Evolutionary conservation across 2,888 invertebrate species (phyloP), one percentile per base, ranked within the genome.

Genomic region (Lingula anatina): DNA sequence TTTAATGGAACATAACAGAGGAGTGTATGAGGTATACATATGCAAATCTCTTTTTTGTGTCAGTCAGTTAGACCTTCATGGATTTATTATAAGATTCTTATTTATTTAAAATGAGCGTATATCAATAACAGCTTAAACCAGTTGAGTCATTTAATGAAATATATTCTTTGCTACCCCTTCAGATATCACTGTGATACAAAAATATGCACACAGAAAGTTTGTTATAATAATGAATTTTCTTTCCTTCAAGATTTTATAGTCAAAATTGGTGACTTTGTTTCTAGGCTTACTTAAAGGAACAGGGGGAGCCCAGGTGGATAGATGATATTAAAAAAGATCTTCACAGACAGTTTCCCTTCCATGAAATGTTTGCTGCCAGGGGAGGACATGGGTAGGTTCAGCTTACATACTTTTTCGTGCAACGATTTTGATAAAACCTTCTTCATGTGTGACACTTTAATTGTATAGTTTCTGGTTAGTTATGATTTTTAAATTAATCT

Each of bases 1-100:
- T 75, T 79, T 90, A 47, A 79, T 92, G 50, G 83, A 90, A 75
- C 86, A 89, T 61, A 86, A 89, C 59, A 58, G 60, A 37, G 73
- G 75, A 25, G 67, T 68, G 48, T 78, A 69, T 68, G 65, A 72
- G 53, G 77, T 76, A 56, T 62, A 66, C 57, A 27, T 84, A 91
- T 62, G 90, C 91, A 75, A 82, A 97, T n/a, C n/a, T n/a, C n/a
- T n/a, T n/a, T n/a, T n/a, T n/a, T n/a, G 67, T 97, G 96, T 79
- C 84, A 95, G 53, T 97, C 97, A 82, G 97, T 97, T 44, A 95
- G 97, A 65, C 97, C 97, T 3, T 89, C 92, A 60, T 92, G 95
- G 24, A 84, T 97, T 26, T 82, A 38, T 89, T 94, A 3, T 84
- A 88, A 68, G 96, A 96, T 0, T 97, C 97, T 97, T 84, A 92